These are phyloP conservation scores for Stictocephala bisonia DNA, from an alignment of 2,888 invertebrate species.

Conservation along the genomic window DNA sequence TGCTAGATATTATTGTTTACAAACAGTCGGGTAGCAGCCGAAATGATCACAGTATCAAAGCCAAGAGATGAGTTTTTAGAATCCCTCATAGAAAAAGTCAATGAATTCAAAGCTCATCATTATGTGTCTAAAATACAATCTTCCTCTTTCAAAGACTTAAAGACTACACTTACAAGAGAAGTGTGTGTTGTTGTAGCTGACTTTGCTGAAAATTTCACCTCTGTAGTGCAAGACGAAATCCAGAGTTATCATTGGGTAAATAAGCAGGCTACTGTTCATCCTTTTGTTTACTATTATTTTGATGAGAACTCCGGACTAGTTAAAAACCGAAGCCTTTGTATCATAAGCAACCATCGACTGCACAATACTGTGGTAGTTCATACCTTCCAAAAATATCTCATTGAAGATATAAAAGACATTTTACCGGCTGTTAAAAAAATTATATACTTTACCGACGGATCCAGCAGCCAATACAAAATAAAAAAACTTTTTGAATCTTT, in stretches of 20 bases:
- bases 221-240: constrained; percentile 38
- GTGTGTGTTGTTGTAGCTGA: constrained; percentile 31
- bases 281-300: constrained; percentile 29
- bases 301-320: not conserved
- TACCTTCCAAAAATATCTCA: constrained; percentile 24
- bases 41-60: constrained; percentile 34
- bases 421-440: constrained; percentile 24
- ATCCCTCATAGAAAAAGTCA: constrained; percentile 17
- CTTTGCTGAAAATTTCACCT: constrained; percentile 29
- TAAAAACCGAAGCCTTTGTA: constrained; percentile 18
- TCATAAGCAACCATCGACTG: constrained; percentile 17
- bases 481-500: constrained; percentile 36
- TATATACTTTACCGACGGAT: constrained; percentile 7
- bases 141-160: constrained; percentile 15
- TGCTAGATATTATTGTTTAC: constrained; percentile 8
- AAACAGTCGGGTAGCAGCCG: constrained; percentile 15
- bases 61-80: constrained; percentile 28
- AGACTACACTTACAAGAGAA: constrained; percentile 30
- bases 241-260: constrained; percentile 35
- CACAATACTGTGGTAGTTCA: constrained; percentile 30
- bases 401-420: constrained; percentile 17
- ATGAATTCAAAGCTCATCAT: constrained; percentile 21
- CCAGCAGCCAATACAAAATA: constrained; percentile 36
- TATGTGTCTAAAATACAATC: constrained; percentile 36
- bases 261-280: constrained; percentile 28